phyloP scores from a whole-genome alignment of 2,113 vertebrate genomes.

The Barbus barbus region DNA sequence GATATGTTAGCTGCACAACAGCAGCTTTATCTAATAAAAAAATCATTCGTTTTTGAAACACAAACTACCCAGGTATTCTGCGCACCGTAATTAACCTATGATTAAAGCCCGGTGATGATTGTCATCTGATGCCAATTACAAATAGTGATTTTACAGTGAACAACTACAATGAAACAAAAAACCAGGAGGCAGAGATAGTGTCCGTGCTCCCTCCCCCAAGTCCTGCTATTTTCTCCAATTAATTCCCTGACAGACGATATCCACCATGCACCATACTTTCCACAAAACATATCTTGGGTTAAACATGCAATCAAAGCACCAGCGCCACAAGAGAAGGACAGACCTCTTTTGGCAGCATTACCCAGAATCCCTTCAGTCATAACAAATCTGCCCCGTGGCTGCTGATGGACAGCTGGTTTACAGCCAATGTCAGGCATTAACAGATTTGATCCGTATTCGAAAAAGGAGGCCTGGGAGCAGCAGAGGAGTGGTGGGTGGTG shows the following conservation, averaged over 20 bases:
- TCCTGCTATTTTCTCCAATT: conserved; percentile 36
- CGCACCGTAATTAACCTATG: neutral
- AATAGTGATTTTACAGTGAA: neutral
- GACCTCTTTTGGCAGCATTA: conserved; percentile 41
- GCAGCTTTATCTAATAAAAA: conserved; percentile 16
- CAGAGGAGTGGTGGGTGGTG: conserved; percentile 43
- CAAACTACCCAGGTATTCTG: conserved; percentile 19
- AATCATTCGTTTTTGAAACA: neutral
- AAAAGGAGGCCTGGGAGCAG: conserved; percentile 43
- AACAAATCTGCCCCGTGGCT: conserved; percentile 50
- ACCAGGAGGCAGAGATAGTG: conserved; percentile 6
- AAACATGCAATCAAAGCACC: conserved; percentile 54
- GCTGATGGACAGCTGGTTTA: conserved; percentile 64
- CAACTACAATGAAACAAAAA: conserved; percentile 22
- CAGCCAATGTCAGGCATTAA: conserved; percentile 68
- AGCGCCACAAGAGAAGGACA: conserved; percentile 39
- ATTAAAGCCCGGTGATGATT: conserved; percentile 15
- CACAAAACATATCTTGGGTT: conserved; percentile 44
- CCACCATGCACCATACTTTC: conserved; percentile 21
- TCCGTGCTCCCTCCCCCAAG: neutral
- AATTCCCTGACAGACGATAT: conserved; percentile 53
- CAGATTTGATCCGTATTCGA: conserved; percentile 69
- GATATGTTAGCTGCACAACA: conserved; percentile 3
- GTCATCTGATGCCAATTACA: conserved; percentile 9
- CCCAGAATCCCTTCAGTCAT: conserved; percentile 58